These are phyloP conservation scores for Philaethria dido DNA, from an alignment of 2,888 invertebrate genomes.

Conservation along the genomic window DNA sequence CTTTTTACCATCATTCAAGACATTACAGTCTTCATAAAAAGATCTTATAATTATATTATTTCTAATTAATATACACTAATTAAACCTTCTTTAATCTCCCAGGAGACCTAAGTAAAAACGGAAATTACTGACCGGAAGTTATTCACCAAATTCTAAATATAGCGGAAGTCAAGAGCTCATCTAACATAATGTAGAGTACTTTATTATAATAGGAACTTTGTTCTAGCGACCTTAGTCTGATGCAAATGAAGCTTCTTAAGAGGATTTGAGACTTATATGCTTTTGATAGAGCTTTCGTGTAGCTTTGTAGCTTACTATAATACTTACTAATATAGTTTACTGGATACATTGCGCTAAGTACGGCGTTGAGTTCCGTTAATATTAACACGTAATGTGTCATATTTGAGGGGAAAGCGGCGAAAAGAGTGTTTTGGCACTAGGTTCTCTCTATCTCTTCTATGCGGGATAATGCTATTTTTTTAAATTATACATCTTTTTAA, in stretches of 20 bases:
- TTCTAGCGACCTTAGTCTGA: slow-evolving; percentile 4
- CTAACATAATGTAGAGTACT: background rate
- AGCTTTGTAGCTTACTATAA: background rate
- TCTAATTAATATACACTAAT: no score
- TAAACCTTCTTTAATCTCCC: background rate
- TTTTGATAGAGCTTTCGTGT: slow-evolving; percentile 1
- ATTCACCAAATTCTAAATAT: background rate
- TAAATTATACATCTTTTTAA: no score
- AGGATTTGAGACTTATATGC: background rate
- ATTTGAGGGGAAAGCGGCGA: no score
- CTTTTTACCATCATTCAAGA: no score
- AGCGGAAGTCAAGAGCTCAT: background rate
- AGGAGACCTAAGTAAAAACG: background rate
- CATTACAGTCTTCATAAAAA: no score
- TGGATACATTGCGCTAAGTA: no score
- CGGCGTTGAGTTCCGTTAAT: no score
- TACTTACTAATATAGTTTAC: background rate
- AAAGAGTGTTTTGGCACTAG: no score
- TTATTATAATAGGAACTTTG: slow-evolving; percentile 14
- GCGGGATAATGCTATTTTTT: no score
- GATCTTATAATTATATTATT: no score
- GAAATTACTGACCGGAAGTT: background rate
- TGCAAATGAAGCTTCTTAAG: slow-evolving; percentile 16
- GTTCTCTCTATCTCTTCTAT: no score
- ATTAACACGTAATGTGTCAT: no score